Evolutionary conservation across 2,113 vertebrate genomes (phyloP).

Genomic region (Sturnira hondurensis): DNA sequence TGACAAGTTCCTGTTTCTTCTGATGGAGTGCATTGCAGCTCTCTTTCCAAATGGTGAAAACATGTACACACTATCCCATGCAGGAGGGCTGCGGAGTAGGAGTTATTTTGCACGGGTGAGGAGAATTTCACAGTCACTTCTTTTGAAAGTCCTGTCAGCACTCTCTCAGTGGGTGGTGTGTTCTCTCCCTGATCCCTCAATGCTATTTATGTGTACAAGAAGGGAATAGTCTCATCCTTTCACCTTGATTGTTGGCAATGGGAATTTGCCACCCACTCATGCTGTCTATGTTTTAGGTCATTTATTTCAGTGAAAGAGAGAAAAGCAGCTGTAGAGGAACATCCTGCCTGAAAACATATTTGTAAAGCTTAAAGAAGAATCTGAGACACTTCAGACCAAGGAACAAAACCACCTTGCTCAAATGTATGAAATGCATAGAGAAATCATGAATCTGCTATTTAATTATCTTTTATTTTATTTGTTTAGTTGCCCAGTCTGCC

Average conservation of each 20-base stretch:
- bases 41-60: background rate
- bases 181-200: background rate
- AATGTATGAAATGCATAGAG: constrained; percentile 44
- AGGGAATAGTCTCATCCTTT: background rate
- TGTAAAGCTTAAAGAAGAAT: constrained; percentile 57
- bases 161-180: background rate
- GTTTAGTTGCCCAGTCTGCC: background rate
- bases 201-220: background rate
- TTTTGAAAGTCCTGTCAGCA: background rate
- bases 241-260: background rate
- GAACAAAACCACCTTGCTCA: constrained; percentile 35
- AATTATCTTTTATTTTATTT: background rate
- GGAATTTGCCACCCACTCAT: background rate
- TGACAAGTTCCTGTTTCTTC: background rate
- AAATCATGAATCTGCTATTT: constrained; percentile 55
- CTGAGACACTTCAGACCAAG: background rate
- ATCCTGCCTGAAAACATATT: constrained; percentile 62
- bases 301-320: constrained; percentile 54
- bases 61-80: background rate
- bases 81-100: background rate
- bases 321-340: constrained; percentile 45
- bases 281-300: constrained; percentile 19
- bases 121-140: background rate
- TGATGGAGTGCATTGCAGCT: background rate
- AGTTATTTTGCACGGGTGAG: background rate